Percentiles rank a stretch among this genome's conserved stretches.
Conservation (phyloP, 2,888 invertebrate species). For the Crepidodera aurea region DNA sequence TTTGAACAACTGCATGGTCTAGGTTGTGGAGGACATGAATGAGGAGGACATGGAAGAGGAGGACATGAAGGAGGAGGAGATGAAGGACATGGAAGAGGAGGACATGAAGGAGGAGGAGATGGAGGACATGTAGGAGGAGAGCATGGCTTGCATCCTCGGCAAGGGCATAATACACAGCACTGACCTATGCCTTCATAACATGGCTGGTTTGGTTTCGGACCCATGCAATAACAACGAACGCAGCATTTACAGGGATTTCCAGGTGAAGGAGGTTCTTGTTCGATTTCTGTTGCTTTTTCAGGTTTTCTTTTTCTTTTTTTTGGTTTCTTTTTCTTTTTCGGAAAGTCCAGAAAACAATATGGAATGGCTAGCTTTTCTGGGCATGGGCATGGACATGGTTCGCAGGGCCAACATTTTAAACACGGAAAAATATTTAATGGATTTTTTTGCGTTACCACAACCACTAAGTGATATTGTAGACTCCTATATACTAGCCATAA, state of each 20-base stretch:
- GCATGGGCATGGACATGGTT: conserved; percentile 7
- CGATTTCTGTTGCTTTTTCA: background rate
- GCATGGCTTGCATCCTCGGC: background rate
- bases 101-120: background rate
- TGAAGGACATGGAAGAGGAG: background rate
- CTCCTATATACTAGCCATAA: background rate
- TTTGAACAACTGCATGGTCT: background rate
- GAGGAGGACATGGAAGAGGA: background rate
- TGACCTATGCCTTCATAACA: background rate
- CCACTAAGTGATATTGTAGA: too few relatives aligned
- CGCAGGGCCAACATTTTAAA: conserved; percentile 2
- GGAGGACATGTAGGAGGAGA: background rate
- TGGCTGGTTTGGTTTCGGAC: background rate
- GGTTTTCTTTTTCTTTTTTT: background rate
- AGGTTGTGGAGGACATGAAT: background rate
- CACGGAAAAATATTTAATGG: background rate
- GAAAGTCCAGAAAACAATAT: background rate
- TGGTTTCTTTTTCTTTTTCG: background rate
- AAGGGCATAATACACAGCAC: background rate
- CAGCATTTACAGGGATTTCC: conserved; percentile 1
- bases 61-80: background rate
- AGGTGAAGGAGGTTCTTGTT: background rate
- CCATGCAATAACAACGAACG: background rate
- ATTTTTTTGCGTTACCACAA: too few relatives aligned
- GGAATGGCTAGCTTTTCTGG: conserved; percentile 6